phyloP scores from a whole-genome alignment of 1,140 invertebrate genomes.

The Zaprionus ghesquierei region DNA sequence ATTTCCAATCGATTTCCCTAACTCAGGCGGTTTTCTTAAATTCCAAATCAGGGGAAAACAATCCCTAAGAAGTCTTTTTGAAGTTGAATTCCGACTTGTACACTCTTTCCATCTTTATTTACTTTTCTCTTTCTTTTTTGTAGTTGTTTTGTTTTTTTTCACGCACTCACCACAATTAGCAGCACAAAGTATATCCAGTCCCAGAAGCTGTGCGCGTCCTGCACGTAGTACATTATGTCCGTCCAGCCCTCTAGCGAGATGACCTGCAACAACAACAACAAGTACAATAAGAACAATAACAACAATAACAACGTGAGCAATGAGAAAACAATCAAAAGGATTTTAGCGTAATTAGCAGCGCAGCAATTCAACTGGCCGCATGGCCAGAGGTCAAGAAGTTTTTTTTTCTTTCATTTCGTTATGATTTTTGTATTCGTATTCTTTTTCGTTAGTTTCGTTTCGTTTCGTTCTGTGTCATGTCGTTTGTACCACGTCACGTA shows the following conservation, averaged over 20 bases:
- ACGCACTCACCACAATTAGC: conserved; percentile 96
- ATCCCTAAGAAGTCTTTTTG: too few species aligned
- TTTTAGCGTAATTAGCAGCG: conserved; percentile 33
- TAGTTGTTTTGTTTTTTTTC: not conserved
- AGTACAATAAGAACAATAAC: not conserved
- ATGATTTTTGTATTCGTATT: not conserved
- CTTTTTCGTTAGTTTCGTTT: not conserved
- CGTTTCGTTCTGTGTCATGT: not conserved
- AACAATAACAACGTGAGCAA: not conserved
- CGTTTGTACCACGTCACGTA: conserved; percentile 60
- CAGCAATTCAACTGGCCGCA: not conserved
- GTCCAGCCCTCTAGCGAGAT: conserved; percentile 97
- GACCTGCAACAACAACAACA: conserved; percentile 84
- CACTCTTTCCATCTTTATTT: not conserved
- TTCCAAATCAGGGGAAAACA: too few species aligned
- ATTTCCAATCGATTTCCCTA: too few species aligned
- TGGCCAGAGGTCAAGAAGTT: conserved; percentile 8
- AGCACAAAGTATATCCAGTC: conserved; percentile 99
- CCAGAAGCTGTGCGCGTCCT: conserved; percentile 99
- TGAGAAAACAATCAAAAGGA: conserved; percentile 4
- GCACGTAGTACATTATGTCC: conserved; percentile 97
- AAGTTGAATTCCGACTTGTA: not conserved
- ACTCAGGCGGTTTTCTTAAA: too few species aligned
- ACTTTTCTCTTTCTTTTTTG: not conserved
- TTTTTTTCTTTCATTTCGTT: not conserved